Conservation (phyloP, 2,888 invertebrate genomes). For the Parelbella ahira region DNA sequence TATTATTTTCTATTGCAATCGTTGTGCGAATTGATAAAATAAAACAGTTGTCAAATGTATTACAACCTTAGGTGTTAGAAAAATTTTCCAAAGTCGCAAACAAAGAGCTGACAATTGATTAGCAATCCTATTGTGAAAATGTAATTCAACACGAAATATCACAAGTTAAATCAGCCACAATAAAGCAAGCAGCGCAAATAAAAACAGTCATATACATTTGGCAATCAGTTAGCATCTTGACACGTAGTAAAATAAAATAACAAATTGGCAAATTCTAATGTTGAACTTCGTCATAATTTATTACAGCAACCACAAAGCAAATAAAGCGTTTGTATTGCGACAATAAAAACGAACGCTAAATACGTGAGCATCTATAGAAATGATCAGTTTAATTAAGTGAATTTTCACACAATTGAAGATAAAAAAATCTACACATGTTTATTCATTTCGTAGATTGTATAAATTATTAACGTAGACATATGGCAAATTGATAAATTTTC, state of each 20-base stretch:
- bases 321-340: conserved; percentile 6
- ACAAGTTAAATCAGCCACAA: conserved; percentile 38
- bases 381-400: too few species aligned
- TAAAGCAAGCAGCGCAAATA: conserved; percentile 33
- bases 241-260: conserved; percentile 33
- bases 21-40: too few species aligned
- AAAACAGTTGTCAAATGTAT: too few species aligned
- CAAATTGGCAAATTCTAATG: conserved; percentile 27
- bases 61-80: too few species aligned
- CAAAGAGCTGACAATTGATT: background rate
- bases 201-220: conserved; percentile 35
- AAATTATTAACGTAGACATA: too few species aligned
- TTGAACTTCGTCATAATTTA: conserved; percentile 6
- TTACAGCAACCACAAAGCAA: conserved; percentile 12
- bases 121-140: background rate
- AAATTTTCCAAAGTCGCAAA: too few species aligned
- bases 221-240: conserved; percentile 34
- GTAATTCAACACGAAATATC: conserved; percentile 34
- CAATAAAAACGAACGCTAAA: conserved; percentile 2
- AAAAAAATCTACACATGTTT: too few species aligned
- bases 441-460: too few species aligned
- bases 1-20: too few species aligned
- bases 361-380: too few species aligned
- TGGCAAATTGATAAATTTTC: too few species aligned
- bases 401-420: too few species aligned